These are phyloP conservation scores for Centruroides sculpturatus DNA, from an alignment of 1,140 invertebrate genomes.

Conservation along the genomic window DNA sequence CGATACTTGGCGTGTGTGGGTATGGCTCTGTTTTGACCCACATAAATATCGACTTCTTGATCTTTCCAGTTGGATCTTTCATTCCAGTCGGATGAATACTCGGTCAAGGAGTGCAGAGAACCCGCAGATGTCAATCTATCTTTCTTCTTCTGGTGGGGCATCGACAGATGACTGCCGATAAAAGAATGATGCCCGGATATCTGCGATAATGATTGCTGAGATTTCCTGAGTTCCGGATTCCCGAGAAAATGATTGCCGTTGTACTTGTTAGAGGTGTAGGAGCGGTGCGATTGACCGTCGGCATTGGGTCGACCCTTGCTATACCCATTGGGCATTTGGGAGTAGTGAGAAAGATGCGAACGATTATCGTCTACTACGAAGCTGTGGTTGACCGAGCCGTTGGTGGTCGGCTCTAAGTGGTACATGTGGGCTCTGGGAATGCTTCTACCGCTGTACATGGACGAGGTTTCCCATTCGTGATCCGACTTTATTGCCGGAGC, in stretches of 20 bases:
- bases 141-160: slow-evolving; percentile 13
- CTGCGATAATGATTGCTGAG: slow-evolving; percentile 12
- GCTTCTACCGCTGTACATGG: slow-evolving; percentile 74
- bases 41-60: slow-evolving; percentile 89
- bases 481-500: slow-evolving; percentile 11
- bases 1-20: background rate
- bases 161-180: slow-evolving; percentile 1
- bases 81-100: slow-evolving; percentile 46
- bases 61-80: slow-evolving; percentile 63
- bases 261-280: slow-evolving; percentile 6
- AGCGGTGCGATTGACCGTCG: slow-evolving; percentile 17
- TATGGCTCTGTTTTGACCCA: slow-evolving; percentile 52
- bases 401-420: slow-evolving; percentile 13
- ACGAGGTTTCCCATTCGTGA: slow-evolving; percentile 81
- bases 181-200: slow-evolving; percentile 14
- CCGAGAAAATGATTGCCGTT: background rate
- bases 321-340: slow-evolving; percentile 4
- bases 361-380: slow-evolving; percentile 8
- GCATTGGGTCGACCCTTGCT: slow-evolving; percentile 4
- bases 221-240: slow-evolving; percentile 4
- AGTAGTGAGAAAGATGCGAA: background rate
- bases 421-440: slow-evolving; percentile 69
- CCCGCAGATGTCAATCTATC: slow-evolving; percentile 17
- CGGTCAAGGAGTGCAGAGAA: slow-evolving; percentile 24
- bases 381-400: slow-evolving; percentile 9